Conservation (phyloP, 92 coral and sea anemone species). For the Parazoanthus swiftii region DNA sequence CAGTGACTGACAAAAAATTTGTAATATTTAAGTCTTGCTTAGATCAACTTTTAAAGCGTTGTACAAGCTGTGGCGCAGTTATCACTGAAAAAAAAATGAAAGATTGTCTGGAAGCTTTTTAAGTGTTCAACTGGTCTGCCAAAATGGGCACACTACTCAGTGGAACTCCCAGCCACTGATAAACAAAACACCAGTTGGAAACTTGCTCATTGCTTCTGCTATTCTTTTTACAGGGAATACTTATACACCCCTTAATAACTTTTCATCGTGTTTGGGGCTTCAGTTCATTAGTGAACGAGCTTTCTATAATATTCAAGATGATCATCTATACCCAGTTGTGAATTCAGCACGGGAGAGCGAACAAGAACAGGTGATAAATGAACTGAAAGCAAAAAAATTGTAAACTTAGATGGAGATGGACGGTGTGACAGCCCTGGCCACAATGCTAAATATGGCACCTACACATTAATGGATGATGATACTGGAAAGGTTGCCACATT, state of each 20-base stretch:
- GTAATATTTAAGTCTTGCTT: conserved; percentile 45
- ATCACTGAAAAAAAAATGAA: conserved; percentile 8
- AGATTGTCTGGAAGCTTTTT: conserved; percentile 48
- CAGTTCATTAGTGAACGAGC: conserved; percentile 43
- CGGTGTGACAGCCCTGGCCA: conserved; percentile 74
- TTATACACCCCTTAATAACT: conserved; percentile 46
- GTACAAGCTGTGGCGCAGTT: conserved; percentile 45
- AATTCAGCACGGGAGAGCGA: conserved; percentile 45
- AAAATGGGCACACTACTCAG: conserved; percentile 46
- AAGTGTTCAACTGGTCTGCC: conserved; percentile 44
- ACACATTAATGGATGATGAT: conserved; percentile 59
- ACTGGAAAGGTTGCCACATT: conserved; percentile 53
- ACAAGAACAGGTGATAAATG: conserved; percentile 21
- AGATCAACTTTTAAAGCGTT: conserved; percentile 30
- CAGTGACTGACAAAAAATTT: conserved; percentile 33
- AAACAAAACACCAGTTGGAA: conserved; percentile 57
- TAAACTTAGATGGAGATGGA: conserved; percentile 72
- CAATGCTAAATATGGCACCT: conserved; percentile 67
- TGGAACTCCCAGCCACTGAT: conserved; percentile 67
- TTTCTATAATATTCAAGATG: conserved; percentile 49
- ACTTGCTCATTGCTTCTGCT: conserved; percentile 53
- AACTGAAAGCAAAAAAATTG: conserved; percentile 38
- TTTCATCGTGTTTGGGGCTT: conserved; percentile 53
- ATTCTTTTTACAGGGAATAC: conserved; percentile 76
- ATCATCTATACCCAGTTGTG: conserved; percentile 54